Percentiles rank a stretch among this genome's conserved stretches.
Evolutionary conservation across 2,113 vertebrate species (phyloP).

Genomic region (Zosterops japonicus): DNA sequence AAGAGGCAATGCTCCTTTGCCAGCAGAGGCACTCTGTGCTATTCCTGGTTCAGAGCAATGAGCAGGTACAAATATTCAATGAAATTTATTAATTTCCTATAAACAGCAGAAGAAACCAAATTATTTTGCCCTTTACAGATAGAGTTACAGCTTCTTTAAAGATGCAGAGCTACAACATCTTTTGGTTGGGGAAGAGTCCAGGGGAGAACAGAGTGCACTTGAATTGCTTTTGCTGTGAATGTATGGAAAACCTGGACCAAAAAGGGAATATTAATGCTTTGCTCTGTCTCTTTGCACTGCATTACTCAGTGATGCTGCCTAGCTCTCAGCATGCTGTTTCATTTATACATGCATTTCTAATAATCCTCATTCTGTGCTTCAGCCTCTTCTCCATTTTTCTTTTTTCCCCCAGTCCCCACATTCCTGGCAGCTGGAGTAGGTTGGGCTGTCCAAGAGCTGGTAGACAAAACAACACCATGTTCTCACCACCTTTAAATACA

Average conservation of each 20-base stretch:
- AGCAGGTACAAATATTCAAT: background rate
- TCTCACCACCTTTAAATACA: background rate
- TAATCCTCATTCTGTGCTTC: background rate
- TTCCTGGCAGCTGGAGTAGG: background rate
- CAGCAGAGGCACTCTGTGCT: background rate
- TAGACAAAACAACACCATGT: background rate
- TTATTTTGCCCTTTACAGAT: background rate
- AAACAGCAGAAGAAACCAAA: background rate
- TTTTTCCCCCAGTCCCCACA: background rate
- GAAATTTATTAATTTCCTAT: background rate
- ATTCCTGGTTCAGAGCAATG: background rate
- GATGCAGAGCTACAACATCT: background rate
- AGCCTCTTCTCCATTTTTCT: background rate
- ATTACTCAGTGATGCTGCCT: conserved; percentile 6
- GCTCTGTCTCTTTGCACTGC: conserved; percentile 21
- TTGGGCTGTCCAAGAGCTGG: background rate
- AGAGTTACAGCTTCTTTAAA: background rate
- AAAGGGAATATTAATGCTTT: conserved; percentile 9
- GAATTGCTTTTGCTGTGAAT: conserved; percentile 5
- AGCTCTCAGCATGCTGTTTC: background rate
- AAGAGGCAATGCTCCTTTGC: background rate
- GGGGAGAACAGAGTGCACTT: background rate
- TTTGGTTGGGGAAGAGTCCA: background rate
- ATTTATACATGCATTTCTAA: conserved; percentile 10
- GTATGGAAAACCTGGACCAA: conserved; percentile 1